Evolutionary conservation across 2,113 vertebrate species (phyloP), one percentile per base, ranked within the genome.

Genomic region (Tylochromis polylepis): DNA sequence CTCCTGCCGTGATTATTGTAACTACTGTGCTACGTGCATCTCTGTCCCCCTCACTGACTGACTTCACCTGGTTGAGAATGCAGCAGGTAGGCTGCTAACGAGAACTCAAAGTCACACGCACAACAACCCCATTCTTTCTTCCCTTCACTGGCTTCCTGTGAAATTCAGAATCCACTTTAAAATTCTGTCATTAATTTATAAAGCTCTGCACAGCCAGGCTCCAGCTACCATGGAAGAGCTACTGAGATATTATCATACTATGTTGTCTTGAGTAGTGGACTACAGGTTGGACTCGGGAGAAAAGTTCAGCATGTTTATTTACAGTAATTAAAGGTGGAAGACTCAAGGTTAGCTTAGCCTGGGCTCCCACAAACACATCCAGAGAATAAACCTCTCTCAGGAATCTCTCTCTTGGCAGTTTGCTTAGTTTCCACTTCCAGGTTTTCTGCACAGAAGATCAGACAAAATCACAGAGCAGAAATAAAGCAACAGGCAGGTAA

Each of bases 61-160:
- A 24, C 38, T 43, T 16, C 12, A 43, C n/a, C 22, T 24, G n/a
- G 38, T 43, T 41, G 36, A 70, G 65, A 43, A 70, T 10, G 36
- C 2, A 43, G 38, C 65, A 43, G 36, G 12, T 43, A 70, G 36
- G 12, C 36, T 43, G n/a, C 36, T 2, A 43, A 70, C 65, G 24
- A 70, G n/a, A 10, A 8, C 6, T 1, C 43, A n/a, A 24, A 43
- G 12, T n/a, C 36, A 43, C 20, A 4, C 0, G 0, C n/a, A 70
- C 36, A 70, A 43, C 65, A 70, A n/a, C 15, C 36, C 0, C 5
- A 70, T 16, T 43, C 65, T 70, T 4, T 24, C 36, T 43, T 70
- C 65, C 24, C n/a, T 16, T 43, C 24, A 43, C n/a, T 43, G 65
- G 65, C 38, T 43, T 65, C 60, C 60, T 38, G 60, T 70, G 36